Conservation (phyloP, 2,888 invertebrate species). For the Drosophila nr. fundita region DNA sequence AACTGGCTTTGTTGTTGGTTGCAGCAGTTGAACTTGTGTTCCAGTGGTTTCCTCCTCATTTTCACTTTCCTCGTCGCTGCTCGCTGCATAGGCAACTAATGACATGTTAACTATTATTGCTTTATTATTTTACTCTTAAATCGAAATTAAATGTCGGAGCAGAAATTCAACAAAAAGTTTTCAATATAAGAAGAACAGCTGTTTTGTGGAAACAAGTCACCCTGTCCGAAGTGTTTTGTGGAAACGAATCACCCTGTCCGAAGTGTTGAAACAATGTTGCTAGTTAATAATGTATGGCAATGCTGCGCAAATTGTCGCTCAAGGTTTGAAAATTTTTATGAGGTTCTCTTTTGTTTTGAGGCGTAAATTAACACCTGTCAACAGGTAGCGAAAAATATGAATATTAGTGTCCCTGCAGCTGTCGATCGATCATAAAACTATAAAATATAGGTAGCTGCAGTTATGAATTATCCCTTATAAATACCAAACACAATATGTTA, state of each 20-base stretch:
- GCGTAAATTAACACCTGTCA: slow-evolving; percentile 12
- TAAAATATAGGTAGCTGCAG: slow-evolving; percentile 24
- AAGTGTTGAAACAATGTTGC: neutral
- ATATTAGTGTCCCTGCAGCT: slow-evolving; percentile 10
- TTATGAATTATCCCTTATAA: slow-evolving; percentile 15
- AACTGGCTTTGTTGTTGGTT: slow-evolving; percentile 11
- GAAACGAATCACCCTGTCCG: neutral
- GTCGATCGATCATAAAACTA: slow-evolving; percentile 41
- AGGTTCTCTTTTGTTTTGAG: neutral
- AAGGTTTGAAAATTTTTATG: slow-evolving; percentile 11
- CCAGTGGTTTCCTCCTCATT: slow-evolving; percentile 63
- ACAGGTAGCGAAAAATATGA: slow-evolving; percentile 34
- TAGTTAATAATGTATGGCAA: neutral
- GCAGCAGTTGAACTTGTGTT: slow-evolving; percentile 28
- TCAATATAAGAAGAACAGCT: slow-evolving; percentile 39
- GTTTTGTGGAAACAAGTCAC: slow-evolving; percentile 24
- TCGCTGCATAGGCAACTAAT: slow-evolving; percentile 88
- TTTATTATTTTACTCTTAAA: neutral
- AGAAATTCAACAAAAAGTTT: slow-evolving; percentile 14
- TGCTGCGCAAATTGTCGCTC: slow-evolving; percentile 2
- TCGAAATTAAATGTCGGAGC: neutral
- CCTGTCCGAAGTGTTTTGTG: slow-evolving; percentile 29
- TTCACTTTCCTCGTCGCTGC: slow-evolving; percentile 84
- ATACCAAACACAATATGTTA: neutral
- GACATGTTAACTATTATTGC: slow-evolving; percentile 85